Evolutionary conservation across 2,888 invertebrate species (phyloP), one percentile per base, ranked within the genome.

Genomic region (Merodon equestris): DNA sequence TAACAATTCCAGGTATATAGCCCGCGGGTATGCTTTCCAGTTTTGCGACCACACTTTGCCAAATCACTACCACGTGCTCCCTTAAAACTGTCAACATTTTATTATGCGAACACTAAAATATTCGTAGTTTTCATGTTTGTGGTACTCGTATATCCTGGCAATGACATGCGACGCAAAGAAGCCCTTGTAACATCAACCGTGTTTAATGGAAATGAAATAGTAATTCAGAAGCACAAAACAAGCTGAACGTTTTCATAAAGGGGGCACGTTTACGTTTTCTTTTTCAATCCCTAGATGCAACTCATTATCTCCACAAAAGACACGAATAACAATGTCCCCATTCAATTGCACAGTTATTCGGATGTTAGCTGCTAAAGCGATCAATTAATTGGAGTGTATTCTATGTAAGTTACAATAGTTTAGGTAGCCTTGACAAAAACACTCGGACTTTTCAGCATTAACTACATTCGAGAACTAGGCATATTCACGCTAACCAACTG

Each of bases 391-490:
- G 3, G 45, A 45, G 3, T 45, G 15, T 50, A 7, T 9, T 9
- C 7, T 27, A 27, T 7, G 7, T 27, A 27, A 27, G 27, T 27
- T 27, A 48, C 9, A 12, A 48, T 38, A 54, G 54, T 36, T 50
- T 70, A 53, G 10, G 44, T 75, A 64, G 27, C n/a, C 12, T 9
- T 67, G 60, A 9, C 45, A 38, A 56, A 68, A 68, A n/a, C 60
- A 67, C 34, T 57, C 9, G 45, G 17, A 48, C 19, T 54, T 40
- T 61, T 56, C 60, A 40, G 19, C 19, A 58, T 14, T 9, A n/a
- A 44, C 64, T 64, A 47, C 61, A 63, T 47, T 36, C 34, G 5
- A 9, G 12, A 12, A 18, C 2, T 17, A 53, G 9, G 7, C 27
- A 27, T 27, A n/a, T n/a, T n/a, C n/a, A n/a, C n/a, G n/a, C n/a